Conservation (phyloP, 2,113 vertebrate genomes). For the Oncorhynchus clarkii region DNA sequence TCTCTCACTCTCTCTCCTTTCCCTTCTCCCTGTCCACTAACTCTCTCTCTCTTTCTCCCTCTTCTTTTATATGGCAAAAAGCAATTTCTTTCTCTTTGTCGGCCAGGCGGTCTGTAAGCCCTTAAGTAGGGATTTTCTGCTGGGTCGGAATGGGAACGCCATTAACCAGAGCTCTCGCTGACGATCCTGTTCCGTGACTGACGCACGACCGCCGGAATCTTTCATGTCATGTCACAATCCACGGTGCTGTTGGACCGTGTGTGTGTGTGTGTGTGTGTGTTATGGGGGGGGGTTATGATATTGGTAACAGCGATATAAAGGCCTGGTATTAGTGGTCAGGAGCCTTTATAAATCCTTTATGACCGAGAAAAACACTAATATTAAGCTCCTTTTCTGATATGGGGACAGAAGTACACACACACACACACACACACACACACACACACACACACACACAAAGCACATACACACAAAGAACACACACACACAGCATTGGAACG, state of each 20-base stretch:
- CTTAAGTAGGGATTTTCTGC: conserved; percentile 78
- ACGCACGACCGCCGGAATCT: conserved; percentile 58
- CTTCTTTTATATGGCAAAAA: conserved; percentile 72
- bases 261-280: neutral
- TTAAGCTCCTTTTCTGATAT: conserved; percentile 70
- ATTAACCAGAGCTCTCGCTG: conserved; percentile 67
- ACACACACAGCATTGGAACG: too few species aligned
- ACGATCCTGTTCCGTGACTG: conserved; percentile 63
- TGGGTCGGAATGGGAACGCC: conserved; percentile 65
- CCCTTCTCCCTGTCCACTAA: neutral
- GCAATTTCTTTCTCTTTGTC: conserved; percentile 77
- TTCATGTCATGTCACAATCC: conserved; percentile 67
- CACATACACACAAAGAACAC: neutral
- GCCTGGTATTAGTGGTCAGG: conserved; percentile 69
- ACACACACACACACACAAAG: neutral
- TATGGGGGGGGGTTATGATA: conserved; percentile 61
- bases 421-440: conserved; percentile 5
- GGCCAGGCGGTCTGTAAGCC: conserved; percentile 61
- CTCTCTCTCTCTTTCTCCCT: conserved; percentile 48
- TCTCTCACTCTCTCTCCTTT: neutral
- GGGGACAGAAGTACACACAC: conserved; percentile 42
- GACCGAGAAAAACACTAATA: conserved; percentile 51
- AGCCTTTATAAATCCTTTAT: conserved; percentile 74
- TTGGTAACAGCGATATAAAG: conserved; percentile 62
- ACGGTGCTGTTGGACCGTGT: neutral